Conservation (phyloP, 2,113 vertebrate genomes). For the Cheirogaleus medius region DNA sequence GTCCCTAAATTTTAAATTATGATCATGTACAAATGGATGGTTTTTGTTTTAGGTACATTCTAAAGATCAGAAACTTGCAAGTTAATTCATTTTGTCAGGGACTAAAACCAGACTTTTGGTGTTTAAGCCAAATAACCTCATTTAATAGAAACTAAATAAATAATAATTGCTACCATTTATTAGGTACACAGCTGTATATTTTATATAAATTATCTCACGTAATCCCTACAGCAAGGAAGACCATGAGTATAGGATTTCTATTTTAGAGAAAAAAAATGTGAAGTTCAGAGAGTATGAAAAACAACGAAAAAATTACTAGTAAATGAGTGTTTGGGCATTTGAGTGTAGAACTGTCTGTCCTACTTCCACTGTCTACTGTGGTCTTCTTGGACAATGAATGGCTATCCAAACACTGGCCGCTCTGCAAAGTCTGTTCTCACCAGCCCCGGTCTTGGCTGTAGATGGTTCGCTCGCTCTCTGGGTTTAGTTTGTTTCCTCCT, state of each 20-base stretch:
- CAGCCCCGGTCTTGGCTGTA: not conserved
- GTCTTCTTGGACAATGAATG: not conserved
- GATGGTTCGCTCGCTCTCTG: not conserved
- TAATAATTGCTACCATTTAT: not conserved
- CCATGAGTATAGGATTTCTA: not conserved
- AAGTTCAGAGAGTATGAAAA: not conserved
- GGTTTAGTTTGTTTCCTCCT: not conserved
- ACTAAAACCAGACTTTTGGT: not conserved
- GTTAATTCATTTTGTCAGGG: not conserved
- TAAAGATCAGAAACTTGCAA: not conserved
- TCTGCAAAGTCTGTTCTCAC: not conserved
- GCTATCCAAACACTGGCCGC: not conserved
- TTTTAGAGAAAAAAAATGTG: not conserved
- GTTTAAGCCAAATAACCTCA: not conserved
- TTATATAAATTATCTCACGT: not conserved
- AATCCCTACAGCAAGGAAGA: not conserved
- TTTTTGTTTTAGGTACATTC: not conserved
- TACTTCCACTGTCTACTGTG: not conserved
- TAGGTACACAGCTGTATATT: not conserved
- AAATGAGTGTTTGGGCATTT: not conserved
- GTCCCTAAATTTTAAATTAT: not conserved
- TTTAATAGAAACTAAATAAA: constrained; percentile 15
- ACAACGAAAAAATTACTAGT: not conserved
- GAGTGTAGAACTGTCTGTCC: not conserved
- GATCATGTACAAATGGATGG: not conserved